Percentiles rank a stretch among this genome's conserved stretches.
These are phyloP conservation scores for Thalassophryne amazonica DNA, from an alignment of 2,797 vertebrate genomes.

Conservation along the genomic window DNA sequence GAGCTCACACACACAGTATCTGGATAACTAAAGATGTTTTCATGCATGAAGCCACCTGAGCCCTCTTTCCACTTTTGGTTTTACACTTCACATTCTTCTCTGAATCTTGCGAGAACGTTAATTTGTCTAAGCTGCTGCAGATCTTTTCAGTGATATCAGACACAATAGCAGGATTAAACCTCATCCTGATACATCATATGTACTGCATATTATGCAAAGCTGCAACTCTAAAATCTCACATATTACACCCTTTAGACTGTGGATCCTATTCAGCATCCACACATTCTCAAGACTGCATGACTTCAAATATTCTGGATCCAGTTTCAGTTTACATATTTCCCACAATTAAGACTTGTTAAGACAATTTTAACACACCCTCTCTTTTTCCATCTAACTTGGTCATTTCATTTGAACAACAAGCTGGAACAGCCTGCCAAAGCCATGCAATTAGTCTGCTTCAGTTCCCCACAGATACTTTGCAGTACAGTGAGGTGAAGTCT, in stretches of 20 bases:
- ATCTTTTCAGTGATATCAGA: slow-evolving; percentile 11
- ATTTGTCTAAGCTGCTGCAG: not conserved
- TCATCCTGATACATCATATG: slow-evolving; percentile 1
- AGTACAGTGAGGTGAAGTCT: not conserved
- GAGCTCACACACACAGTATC: not conserved
- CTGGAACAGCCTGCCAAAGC: slow-evolving; percentile 27
- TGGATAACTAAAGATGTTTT: slow-evolving; percentile 12
- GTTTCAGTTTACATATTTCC: slow-evolving; percentile 47
- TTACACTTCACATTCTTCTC: slow-evolving; percentile 5
- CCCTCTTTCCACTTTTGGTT: slow-evolving; percentile 1
- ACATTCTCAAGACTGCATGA: slow-evolving; percentile 14
- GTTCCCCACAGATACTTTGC: not conserved
- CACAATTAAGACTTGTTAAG: slow-evolving; percentile 38
- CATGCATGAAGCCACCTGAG: slow-evolving; percentile 8
- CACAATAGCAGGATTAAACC: slow-evolving; percentile 6
- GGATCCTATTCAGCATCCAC: slow-evolving; percentile 16
- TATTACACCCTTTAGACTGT: slow-evolving; percentile 13
- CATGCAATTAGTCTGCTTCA: slow-evolving; percentile 37
- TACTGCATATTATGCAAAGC: slow-evolving; percentile 41
- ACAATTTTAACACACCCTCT: slow-evolving; percentile 35
- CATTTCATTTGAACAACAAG: slow-evolving; percentile 36
- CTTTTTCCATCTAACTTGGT: slow-evolving; percentile 31
- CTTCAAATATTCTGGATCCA: too few relatives aligned
- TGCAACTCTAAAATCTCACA: slow-evolving; percentile 1
- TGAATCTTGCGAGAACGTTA: slow-evolving; percentile 1